These are phyloP conservation scores for Lithophane leautieri DNA, from an alignment of 2,888 invertebrate species.

Conservation along the genomic window DNA sequence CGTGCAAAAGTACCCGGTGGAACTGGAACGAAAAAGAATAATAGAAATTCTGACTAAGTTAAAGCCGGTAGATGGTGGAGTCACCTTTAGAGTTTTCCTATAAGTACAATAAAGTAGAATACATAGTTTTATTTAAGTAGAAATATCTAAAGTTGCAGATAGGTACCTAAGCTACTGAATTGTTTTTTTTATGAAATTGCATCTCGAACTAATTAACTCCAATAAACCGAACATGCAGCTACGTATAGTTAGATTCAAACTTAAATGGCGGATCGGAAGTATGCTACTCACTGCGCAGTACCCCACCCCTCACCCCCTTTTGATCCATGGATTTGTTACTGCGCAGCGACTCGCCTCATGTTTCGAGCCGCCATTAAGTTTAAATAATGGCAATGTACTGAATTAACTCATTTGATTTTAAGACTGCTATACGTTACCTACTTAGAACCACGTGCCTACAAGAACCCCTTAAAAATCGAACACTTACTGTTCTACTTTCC, in stretches of 20 bases:
- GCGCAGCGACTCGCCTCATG: no score
- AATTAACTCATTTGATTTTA: background rate
- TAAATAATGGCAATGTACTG: no score
- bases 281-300: no score
- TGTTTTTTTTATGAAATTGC: background rate
- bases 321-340: no score
- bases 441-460: background rate
- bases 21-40: slow-evolving; percentile 46
- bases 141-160: background rate
- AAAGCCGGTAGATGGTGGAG: background rate
- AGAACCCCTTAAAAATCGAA: background rate
- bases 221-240: background rate
- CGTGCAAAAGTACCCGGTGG: slow-evolving; percentile 29
- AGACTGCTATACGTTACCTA: background rate
- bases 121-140: background rate
- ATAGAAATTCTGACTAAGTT: slow-evolving; percentile 43
- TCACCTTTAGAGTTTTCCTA: slow-evolving; percentile 1
- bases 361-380: no score
- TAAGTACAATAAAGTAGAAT: background rate
- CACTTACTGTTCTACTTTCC: background rate
- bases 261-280: no score
- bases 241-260: no score
- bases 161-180: background rate
- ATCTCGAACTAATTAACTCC: background rate
- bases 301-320: no score